Evolutionary conservation across 2,797 vertebrate genomes (phyloP).

Genomic region (Synaphobranchus kaupii): DNA sequence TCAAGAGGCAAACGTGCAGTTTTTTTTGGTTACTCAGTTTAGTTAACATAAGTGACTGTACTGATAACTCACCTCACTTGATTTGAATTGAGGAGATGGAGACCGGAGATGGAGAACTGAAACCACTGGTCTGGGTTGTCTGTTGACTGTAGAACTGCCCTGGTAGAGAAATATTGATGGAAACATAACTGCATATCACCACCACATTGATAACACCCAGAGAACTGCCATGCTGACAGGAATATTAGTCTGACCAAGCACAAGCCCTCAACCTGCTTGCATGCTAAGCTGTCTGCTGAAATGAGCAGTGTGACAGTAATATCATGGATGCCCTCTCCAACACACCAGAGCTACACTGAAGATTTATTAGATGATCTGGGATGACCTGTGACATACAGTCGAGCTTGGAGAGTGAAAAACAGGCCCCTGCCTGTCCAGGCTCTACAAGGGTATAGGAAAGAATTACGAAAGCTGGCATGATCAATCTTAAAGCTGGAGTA

Average conservation of each 20-base stretch:
- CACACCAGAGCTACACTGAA: neutral
- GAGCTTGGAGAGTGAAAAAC: no score
- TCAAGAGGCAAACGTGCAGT: neutral
- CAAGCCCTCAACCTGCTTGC: neutral
- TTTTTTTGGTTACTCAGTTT: neutral
- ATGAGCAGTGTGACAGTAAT: neutral
- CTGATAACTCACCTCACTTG: neutral
- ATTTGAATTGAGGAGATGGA: no score
- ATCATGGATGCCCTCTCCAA: neutral
- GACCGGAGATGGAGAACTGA: neutral
- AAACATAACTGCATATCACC: neutral
- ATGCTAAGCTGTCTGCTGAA: neutral
- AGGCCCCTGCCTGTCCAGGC: neutral
- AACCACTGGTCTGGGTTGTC: neutral
- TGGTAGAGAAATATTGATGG: neutral
- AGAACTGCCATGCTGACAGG: slow-evolving; percentile 28
- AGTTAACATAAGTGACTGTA: neutral
- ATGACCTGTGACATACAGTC: neutral
- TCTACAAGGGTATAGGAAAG: neutral
- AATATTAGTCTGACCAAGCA: neutral
- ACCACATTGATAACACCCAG: neutral
- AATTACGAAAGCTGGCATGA: neutral
- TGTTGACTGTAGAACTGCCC: neutral
- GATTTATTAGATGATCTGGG: neutral
- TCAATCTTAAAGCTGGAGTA: no score